Evolutionary conservation across 2,888 invertebrate genomes (phyloP).

Genomic region (Drosophila paranaensis): DNA sequence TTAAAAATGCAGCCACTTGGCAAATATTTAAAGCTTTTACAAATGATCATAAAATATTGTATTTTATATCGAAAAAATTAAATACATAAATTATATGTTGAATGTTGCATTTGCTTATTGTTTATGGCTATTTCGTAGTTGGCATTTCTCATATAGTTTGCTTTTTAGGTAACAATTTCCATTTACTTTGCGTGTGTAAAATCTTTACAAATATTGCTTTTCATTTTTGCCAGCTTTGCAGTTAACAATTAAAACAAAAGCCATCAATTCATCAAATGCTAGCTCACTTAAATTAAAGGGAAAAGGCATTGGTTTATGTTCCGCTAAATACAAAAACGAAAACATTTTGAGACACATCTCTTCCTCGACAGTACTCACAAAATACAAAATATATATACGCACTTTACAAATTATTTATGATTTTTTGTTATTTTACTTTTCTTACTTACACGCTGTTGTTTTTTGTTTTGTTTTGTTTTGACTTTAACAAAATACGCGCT

Average conservation of each 20-base stretch:
- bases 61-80: constrained; percentile 24
- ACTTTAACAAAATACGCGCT: constrained; percentile 75
- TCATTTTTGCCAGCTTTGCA: constrained; percentile 25
- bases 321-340: constrained; percentile 28
- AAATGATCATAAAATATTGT: constrained; percentile 8
- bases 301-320: constrained; percentile 35
- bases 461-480: constrained; percentile 43
- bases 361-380: constrained; percentile 37
- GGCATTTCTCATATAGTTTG: constrained; percentile 33
- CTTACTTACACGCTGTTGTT: constrained; percentile 20
- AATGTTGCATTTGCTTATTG: constrained; percentile 22
- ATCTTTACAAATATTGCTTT: constrained; percentile 66
- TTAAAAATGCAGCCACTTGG: constrained; percentile 72
- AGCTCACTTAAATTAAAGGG: constrained; percentile 34
- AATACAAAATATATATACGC: constrained; percentile 46
- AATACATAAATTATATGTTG: constrained; percentile 28
- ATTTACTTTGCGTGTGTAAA: constrained; percentile 34
- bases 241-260: constrained; percentile 48
- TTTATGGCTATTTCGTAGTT: constrained; percentile 55
- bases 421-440: background rate
- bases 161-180: constrained; percentile 58
- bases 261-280: constrained; percentile 55
- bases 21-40: constrained; percentile 74
- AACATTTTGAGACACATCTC: constrained; percentile 16
- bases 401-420: constrained; percentile 35